Evolutionary conservation across 2,888 invertebrate species (phyloP), one percentile per base, ranked within the genome.

Genomic region (Sepiola atlantica): DNA sequence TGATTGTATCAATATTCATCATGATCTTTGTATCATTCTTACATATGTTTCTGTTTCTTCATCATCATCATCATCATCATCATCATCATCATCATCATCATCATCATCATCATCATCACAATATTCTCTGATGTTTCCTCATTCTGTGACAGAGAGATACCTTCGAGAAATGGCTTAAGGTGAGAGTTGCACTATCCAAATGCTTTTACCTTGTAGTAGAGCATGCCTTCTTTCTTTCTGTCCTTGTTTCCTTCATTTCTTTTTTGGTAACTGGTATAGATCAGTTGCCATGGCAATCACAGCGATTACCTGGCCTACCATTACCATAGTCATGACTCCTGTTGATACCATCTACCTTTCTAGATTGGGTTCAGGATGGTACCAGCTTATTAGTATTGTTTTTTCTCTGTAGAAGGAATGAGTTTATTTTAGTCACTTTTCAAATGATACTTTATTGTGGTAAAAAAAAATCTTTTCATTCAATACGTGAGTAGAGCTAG

Each of bases 111-210:
- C 77, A 77, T 77, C 77, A 77, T 77, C 77, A 77, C 28, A 77
- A 61, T n/a, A 77, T 77, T 77, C 77, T 77, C 77, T 77, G 77
- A 77, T 32, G 32, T 77, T 77, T 77, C 77, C 77, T 28, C 92
- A 55, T 92, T 55, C 45, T 92, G 54, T 92, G n/a, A 55, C 92
- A 92, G 92, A 92, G 55, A 54, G 77, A 77, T 14, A 92, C 18
- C 92, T 92, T 92, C 92, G 92, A 92, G 55, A 92, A 92, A 92
- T 92, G 92, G 92, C n/a, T 35, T 45, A 45, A 92, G 92, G 92
- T 92, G 92, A 92, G 92, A 92, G 92, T 16, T n/a, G 92, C 92
- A 92, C 55, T n/a, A 55, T 92, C 92, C 54, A 55, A 77, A n/a
- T 45, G 55, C 92, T 92, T 45, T 45, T 92, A 92, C 54, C 20